A percentile compares a stretch with the other conserved stretches of the same genome.
Evolutionary conservation across 2,888 invertebrate genomes (phyloP).

Genomic region (Xiphydria camelus): DNA sequence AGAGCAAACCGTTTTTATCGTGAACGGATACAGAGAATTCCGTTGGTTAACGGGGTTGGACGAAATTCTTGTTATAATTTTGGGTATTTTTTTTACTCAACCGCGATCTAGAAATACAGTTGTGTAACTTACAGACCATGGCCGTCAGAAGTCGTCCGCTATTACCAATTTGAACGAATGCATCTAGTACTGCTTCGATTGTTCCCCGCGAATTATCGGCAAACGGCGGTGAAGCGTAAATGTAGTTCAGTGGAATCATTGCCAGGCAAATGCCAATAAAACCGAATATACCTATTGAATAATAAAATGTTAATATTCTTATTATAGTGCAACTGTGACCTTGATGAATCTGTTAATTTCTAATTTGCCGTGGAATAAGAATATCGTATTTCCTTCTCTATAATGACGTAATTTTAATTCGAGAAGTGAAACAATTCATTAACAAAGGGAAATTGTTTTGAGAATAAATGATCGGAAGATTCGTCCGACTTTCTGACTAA

Average conservation of each 20-base stretch:
- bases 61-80: too few relatives aligned
- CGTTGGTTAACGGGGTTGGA: too few relatives aligned
- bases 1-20: too few relatives aligned
- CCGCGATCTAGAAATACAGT: too few relatives aligned
- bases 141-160: slow-evolving; percentile 67
- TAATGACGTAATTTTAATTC: background rate
- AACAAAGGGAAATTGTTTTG: too few relatives aligned
- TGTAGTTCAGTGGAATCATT: slow-evolving; percentile 80
- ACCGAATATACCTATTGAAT: slow-evolving; percentile 68
- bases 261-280: slow-evolving; percentile 65
- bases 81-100: too few relatives aligned
- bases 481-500: too few relatives aligned
- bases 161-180: slow-evolving; percentile 78
- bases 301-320: slow-evolving; percentile 13
- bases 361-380: background rate
- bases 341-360: background rate
- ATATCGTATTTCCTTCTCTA: background rate
- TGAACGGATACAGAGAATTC: too few relatives aligned
- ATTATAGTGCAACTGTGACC: too few relatives aligned
- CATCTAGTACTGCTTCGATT: slow-evolving; percentile 85
- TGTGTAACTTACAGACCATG: slow-evolving; percentile 63
- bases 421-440: too few relatives aligned
- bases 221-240: slow-evolving; percentile 75
- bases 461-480: too few relatives aligned
- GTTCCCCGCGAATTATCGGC: slow-evolving; percentile 73